These are phyloP conservation scores for Helicorthomorpha holstii DNA, from an alignment of 1,140 invertebrate genomes.

Conservation along the genomic window DNA sequence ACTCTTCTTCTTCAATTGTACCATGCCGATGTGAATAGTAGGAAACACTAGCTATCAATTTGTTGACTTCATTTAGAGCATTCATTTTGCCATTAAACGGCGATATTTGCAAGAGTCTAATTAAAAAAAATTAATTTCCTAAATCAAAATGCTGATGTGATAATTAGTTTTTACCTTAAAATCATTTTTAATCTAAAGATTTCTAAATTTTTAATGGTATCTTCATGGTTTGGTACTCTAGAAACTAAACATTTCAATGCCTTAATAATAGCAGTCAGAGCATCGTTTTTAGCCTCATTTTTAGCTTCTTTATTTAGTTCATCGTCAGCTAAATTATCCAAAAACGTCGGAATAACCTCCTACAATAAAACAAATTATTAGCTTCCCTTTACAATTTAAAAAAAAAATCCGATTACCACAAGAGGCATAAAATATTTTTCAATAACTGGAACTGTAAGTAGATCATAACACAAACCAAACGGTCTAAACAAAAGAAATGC, in stretches of 20 bases:
- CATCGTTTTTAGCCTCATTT: constrained; percentile 85
- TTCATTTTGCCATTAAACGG: constrained; percentile 99
- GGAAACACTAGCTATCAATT: constrained; percentile 78
- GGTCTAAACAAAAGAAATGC: constrained; percentile 35
- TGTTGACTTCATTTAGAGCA: constrained; percentile 95
- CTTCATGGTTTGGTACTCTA: constrained; percentile 57
- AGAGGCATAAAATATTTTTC: constrained; percentile 86
- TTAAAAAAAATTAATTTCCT: constrained; percentile 1
- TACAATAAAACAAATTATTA: constrained; percentile 22
- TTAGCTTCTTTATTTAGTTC: constrained; percentile 93
- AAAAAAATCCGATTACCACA: constrained; percentile 42
- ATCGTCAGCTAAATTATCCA: constrained; percentile 91
- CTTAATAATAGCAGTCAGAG: constrained; percentile 74
- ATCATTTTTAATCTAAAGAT: constrained; percentile 95
- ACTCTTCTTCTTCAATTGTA: constrained; percentile 62
- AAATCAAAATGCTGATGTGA: background rate
- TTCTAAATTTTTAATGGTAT: constrained; percentile 73
- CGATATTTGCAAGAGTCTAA: constrained; percentile 70
- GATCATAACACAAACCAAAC: constrained; percentile 81
- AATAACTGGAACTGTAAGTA: constrained; percentile 74
- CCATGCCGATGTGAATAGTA: constrained; percentile 50
- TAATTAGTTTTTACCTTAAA: constrained; percentile 33
- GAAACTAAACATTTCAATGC: constrained; percentile 73
- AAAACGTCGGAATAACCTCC: constrained; percentile 76
- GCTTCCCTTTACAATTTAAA: background rate